A percentile compares a stretch with the other conserved stretches of the same genome.
Evolutionary conservation across 2,113 vertebrate species (phyloP).

Genomic region (Euleptes europaea): DNA sequence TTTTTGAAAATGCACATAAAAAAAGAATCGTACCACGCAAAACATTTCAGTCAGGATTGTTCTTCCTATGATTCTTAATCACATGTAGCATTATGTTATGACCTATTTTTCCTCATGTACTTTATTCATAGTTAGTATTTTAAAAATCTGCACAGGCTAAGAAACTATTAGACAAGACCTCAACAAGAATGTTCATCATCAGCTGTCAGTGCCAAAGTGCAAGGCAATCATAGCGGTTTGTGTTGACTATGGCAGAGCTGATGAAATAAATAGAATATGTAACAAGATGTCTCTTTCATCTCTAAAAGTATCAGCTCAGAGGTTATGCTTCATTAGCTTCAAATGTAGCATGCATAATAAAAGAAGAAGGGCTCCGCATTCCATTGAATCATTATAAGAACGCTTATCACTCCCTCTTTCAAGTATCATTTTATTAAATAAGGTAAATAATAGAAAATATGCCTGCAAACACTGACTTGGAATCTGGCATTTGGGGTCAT

Average conservation of each 20-base stretch:
- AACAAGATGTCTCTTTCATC: conserved; percentile 75
- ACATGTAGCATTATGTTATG: conserved; percentile 1
- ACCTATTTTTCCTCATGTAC: conserved; percentile 22
- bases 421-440: conserved; percentile 73
- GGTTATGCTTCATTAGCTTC: conserved; percentile 75
- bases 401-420: conserved; percentile 64
- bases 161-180: conserved; percentile 42
- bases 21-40: not conserved
- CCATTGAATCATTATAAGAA: conserved; percentile 68
- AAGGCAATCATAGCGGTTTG: conserved; percentile 57
- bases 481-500: conserved; percentile 11
- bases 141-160: conserved; percentile 35
- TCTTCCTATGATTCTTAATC: conserved; percentile 12
- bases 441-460: conserved; percentile 66
- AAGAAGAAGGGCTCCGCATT: conserved; percentile 50
- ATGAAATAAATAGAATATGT: conserved; percentile 74
- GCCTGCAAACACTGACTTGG: conserved; percentile 42
- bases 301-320: conserved; percentile 69
- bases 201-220: conserved; percentile 57
- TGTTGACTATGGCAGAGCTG: conserved; percentile 56
- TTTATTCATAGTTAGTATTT: conserved; percentile 48
- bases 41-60: conserved; percentile 13
- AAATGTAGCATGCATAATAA: conserved; percentile 75
- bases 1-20: not conserved
- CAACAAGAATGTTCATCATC: conserved; percentile 46